These are phyloP conservation scores for Xanthorhoe spadicearia DNA, from an alignment of 2,888 invertebrate species.

Conservation along the genomic window DNA sequence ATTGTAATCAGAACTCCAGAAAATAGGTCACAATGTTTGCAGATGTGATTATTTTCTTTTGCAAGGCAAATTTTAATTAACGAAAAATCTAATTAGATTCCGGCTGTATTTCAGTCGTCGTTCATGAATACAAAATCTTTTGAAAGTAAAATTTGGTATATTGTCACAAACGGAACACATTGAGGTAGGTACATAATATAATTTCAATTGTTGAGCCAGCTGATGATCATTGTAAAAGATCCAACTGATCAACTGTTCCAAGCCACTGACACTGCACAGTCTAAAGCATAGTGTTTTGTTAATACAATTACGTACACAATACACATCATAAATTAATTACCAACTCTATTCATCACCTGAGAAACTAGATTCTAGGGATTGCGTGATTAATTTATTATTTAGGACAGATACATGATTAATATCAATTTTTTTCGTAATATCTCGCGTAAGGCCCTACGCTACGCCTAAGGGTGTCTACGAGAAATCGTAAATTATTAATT, in stretches of 20 bases:
- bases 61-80: slow-evolving; percentile 7
- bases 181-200: too few species aligned
- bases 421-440: not conserved
- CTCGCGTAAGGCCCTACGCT: not conserved
- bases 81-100: not conserved
- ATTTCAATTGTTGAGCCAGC: too few species aligned
- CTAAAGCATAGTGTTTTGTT: not conserved
- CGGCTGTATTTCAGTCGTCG: not conserved
- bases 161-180: too few species aligned
- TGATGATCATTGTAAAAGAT: not conserved
- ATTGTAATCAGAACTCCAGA: slow-evolving; percentile 24
- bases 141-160: too few species aligned
- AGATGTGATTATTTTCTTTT: slow-evolving; percentile 10
- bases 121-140: too few species aligned
- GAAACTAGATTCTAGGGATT: not conserved
- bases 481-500: not conserved
- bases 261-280: too few species aligned
- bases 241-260: not conserved
- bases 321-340: not conserved
- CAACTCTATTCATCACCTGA: not conserved
- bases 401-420: not conserved
- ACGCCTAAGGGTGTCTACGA: not conserved
- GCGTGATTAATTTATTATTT: not conserved
- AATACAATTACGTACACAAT: not conserved
- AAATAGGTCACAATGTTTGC: slow-evolving; percentile 21